Evolutionary conservation across 2,888 invertebrate genomes (phyloP).

Genomic region (Acleris sparsana): DNA sequence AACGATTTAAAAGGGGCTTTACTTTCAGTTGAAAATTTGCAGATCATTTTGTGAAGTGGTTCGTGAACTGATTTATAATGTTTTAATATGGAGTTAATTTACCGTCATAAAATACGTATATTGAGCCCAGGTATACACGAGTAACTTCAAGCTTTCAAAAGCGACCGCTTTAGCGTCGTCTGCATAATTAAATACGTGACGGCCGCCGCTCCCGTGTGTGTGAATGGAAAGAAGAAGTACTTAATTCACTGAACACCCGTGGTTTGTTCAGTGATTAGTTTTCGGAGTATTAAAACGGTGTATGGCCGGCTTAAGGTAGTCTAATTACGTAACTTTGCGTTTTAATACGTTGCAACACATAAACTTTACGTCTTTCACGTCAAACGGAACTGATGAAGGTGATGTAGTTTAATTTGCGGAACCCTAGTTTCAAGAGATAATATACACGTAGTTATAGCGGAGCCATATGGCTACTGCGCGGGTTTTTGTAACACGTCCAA

Average conservation of each 20-base stretch:
- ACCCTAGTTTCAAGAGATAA: slow-evolving; percentile 22
- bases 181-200: too few species aligned
- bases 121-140: too few species aligned
- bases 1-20: slow-evolving; percentile 15
- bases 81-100: not conserved
- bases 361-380: not conserved
- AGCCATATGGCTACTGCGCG: slow-evolving; percentile 19
- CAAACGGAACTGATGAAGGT: not conserved
- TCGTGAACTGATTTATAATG: not conserved
- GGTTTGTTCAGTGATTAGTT: too few species aligned
- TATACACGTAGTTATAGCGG: slow-evolving; percentile 16
- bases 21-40: slow-evolving; percentile 10
- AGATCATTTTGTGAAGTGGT: slow-evolving; percentile 1
- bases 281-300: too few species aligned
- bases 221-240: too few species aligned
- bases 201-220: too few species aligned
- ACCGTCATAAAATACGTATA: too few species aligned
- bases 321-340: too few species aligned
- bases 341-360: not conserved
- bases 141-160: too few species aligned
- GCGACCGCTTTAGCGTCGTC: too few species aligned
- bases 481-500: slow-evolving; percentile 32
- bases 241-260: too few species aligned
- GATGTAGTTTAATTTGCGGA: slow-evolving; percentile 2
- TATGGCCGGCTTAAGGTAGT: too few species aligned